Base-by-base conservation (phyloP, 2,113 vertebrate genomes). In the Mesoclemmys tuberculata region DNA sequence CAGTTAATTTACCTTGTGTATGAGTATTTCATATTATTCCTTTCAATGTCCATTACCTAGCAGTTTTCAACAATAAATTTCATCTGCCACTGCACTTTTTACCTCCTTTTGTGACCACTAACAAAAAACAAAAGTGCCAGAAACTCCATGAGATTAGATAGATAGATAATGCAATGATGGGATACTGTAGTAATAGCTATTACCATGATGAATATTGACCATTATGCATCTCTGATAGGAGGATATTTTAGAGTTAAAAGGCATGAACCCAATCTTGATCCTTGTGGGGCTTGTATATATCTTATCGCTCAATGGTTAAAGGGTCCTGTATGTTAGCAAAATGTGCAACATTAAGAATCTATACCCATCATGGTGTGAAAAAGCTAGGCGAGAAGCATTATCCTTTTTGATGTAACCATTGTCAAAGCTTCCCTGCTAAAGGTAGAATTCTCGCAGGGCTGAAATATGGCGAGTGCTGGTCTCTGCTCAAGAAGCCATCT, bases 401-500 rank as follows among this genome's bases (percentile, higher is more conserved):
- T n/a, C 22, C 21, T 44, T 75, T 22, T 75, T 19, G 41, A 41
- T 24, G 38, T 5, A 44, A 4, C 24, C 71, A 44, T 24, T 22
- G 26, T 75, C 71, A 75, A 75, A 75, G 21, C 35, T 22, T 75
- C 71, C 22, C 22, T 75, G 71, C 44, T 11, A 44, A 38, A 75
- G 38, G 41, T 4, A 75, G 71, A 44, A 68, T 75, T 44, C 21
- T n/a, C 10, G 22, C 9, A 12, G 41, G 71, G 49, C 1, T 46
- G 38, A 90, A 83, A 81, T 46, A 61, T 75, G 71, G 18, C 8
- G 16, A 61, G 54, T 16, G 41, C 2, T 0, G 0, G 3, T 38
- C 11, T 52, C 18, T 18, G 0, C 4, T 77, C 0, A 0, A 24
- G 7, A 90, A 3, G 3, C 2, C 0, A n/a, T 41, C 29, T 19